Evolutionary conservation across 2,797 vertebrate genomes (phyloP), one percentile per base, ranked within the genome.

Genomic region (Cynopterus sphinx): DNA sequence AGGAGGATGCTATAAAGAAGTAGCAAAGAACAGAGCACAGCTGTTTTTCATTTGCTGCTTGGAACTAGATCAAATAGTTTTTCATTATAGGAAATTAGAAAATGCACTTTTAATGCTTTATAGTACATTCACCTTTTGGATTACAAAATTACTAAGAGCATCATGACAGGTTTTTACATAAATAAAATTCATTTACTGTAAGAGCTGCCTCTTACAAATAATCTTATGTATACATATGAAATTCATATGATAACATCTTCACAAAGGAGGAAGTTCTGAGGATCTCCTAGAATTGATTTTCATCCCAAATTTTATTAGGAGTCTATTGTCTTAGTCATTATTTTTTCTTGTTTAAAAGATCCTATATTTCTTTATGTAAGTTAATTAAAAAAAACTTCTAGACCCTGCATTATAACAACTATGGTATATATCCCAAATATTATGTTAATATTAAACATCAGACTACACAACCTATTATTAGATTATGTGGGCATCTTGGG

Each of bases 121-220:
- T 67, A n/a, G 26, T 79, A 71, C 68, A 81, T 94, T 87, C 49
- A 81, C 16, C 31, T 67, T 92, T 65, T 63, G 81, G 55, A 43
- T 83, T 96, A 89, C 36, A 28, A 87, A 97, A 81, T 91, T 84
- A 65, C 36, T 70, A 55, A 71, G 90, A 90, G 13, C 24, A 91
- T 78, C 26, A 67, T 70, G 70, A 81, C 12, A 79, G 9, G 8
- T 4, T 63, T 73, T 90, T 85, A 85, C 53, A 74, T 59, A 95
- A 43, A 61, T 83, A 91, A 74, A 94, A 87, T 78, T 85, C 36
- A 65, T 86, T 94, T 94, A 65, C 75, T 77, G 26, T 41, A 70
- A 94, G 11, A 84, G 21, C 33, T 57, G 11, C 24, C 33, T 88
- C 49, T 96, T 82, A 94, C 26, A 91, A 87, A 96, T n/a, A 61